phyloP scores from a whole-genome alignment of 1,140 invertebrate species.

The Harpegnathos saltator region DNA sequence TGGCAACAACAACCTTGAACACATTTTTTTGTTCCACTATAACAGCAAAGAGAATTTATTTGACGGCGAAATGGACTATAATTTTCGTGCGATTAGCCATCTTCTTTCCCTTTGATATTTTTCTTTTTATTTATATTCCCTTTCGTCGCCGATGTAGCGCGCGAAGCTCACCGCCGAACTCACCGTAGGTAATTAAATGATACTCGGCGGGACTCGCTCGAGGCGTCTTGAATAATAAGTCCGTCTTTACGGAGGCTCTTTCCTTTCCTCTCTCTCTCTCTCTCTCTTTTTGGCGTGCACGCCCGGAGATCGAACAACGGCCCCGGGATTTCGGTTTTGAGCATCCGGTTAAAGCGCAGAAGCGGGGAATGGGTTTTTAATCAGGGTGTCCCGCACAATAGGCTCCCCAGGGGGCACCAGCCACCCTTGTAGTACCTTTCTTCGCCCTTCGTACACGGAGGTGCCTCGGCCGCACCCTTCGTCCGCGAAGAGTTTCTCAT shows the following conservation, averaged over 20 bases:
- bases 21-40: no score
- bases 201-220: background rate
- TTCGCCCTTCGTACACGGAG: slow-evolving; percentile 78
- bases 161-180: no score
- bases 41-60: no score
- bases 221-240: slow-evolving; percentile 47
- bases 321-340: slow-evolving; percentile 69
- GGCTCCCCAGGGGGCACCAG: slow-evolving; percentile 81
- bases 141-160: no score
- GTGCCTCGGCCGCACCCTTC: slow-evolving; percentile 74
- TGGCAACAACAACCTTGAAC: no score
- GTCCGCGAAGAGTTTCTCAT: slow-evolving; percentile 63
- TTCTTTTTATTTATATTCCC: no score
- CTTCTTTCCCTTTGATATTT: no score
- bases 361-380: slow-evolving; percentile 84
- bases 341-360: slow-evolving; percentile 75
- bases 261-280: no score
- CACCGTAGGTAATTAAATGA: slow-evolving; percentile 13
- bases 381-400: slow-evolving; percentile 84
- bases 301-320: slow-evolving; percentile 61
- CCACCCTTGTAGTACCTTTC: slow-evolving; percentile 81
- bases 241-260: slow-evolving; percentile 37
- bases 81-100: no score
- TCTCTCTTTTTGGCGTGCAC: background rate
- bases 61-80: no score